Evolutionary conservation across 1,140 invertebrate genomes (phyloP).

Genomic region (Eriosoma lanigerum): DNA sequence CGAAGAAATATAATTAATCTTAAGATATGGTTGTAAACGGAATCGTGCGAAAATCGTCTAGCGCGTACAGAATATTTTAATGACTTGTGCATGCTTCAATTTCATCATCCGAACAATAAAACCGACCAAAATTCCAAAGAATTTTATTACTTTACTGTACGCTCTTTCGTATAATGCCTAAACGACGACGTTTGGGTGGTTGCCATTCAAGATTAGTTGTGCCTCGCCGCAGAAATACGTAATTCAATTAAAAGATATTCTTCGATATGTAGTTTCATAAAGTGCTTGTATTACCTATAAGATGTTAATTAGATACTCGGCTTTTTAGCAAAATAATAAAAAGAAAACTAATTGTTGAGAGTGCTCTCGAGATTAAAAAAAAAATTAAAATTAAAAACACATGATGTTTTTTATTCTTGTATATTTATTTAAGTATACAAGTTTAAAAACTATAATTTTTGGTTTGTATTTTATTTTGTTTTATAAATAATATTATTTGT

Average conservation of each 20-base stretch:
- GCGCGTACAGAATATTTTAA: slow-evolving; percentile 15
- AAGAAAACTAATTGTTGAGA: too few species aligned
- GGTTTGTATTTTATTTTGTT: too few species aligned
- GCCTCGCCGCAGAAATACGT: not conserved
- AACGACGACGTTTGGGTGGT: not conserved
- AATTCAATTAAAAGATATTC: not conserved
- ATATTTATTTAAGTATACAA: too few species aligned
- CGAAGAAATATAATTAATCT: not conserved
- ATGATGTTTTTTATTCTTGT: too few species aligned
- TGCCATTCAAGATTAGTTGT: not conserved
- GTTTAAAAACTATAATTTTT: too few species aligned
- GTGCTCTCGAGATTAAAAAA: too few species aligned
- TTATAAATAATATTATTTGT: too few species aligned
- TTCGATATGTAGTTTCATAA: too few species aligned
- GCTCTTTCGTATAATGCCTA: not conserved
- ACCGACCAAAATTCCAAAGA: not conserved
- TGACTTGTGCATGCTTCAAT: not conserved
- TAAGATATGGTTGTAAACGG: slow-evolving; percentile 11
- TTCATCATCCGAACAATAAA: not conserved
- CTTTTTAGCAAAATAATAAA: too few species aligned
- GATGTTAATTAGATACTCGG: too few species aligned
- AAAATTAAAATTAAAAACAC: too few species aligned
- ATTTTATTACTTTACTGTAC: not conserved
- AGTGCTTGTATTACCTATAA: too few species aligned
- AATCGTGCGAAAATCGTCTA: slow-evolving; percentile 21